Evolutionary conservation across 2,797 vertebrate genomes (phyloP), one percentile per base, ranked within the genome.

Genomic region (Heterohyrax brucei): DNA sequence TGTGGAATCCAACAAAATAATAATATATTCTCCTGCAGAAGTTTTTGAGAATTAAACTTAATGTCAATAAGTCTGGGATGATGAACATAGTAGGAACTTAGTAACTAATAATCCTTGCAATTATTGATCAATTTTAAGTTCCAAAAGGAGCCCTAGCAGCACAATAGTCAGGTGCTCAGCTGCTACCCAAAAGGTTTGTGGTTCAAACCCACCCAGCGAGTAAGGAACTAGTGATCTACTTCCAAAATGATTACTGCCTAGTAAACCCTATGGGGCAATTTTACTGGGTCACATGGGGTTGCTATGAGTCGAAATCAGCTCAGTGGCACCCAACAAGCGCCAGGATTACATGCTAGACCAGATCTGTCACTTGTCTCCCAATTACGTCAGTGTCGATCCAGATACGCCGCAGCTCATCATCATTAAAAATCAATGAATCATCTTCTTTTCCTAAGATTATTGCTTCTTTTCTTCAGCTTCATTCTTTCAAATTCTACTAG

Each of bases 11-110:
- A 85, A 94, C 5, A 78, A 61, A 5, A 50, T 66, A 19, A 30
- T 85, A 89, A 93, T 59, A 79, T 46, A 48, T 76, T 85, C 50
- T 39, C 22, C 86, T 88, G 53, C 44, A 81, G 28, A 26, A 44
- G 56, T 86, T 89, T 89, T 95, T 68, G 26, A 82, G 50, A 96
- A 78, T 91, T 87, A 73, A 92, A 84, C 80, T 77, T 76, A 80
- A 50, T 24, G 28, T 44, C 82, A 95, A 50, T 82, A 89, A 94
- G 18, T 44, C 26, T 14, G 2, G 7, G 64, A 79, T 94, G 24
- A 80, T 89, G 39, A 87, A 92, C 18, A 48, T 10, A 50, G 10
- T 56, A n/a, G 2, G 19, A 87, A 90, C 16, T 92, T 30, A 76
- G 10, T 94, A 76, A 91, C 82, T 64, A 26, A 21, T 4, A 46